Conservation (phyloP, 2,797 vertebrate species). For the Sebastes elongatus region DNA sequence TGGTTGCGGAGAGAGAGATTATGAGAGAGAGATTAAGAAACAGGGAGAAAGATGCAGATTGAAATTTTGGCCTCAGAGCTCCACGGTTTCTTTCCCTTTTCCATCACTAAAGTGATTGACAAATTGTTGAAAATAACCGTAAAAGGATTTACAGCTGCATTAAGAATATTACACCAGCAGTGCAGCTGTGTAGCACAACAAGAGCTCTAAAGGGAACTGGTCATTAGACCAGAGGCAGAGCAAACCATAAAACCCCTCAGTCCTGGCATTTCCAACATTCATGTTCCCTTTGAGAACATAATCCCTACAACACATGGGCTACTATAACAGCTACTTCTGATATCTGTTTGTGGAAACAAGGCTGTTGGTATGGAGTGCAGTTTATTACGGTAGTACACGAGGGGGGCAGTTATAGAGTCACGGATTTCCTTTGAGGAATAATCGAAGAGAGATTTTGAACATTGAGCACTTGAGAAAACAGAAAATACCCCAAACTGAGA, state of each 20-base stretch:
- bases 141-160: constrained; percentile 60
- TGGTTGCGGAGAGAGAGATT: not conserved
- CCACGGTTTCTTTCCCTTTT: constrained; percentile 2
- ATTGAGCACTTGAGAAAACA: not conserved
- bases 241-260: constrained; percentile 22
- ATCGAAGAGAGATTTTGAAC: constrained; percentile 7
- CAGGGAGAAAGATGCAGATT: constrained; percentile 19
- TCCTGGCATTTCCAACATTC: constrained; percentile 21
- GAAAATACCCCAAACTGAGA: not conserved
- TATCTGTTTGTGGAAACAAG: constrained; percentile 22
- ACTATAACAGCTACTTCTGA: constrained; percentile 14
- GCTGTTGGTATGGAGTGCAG: not conserved
- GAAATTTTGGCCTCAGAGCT: constrained; percentile 10
- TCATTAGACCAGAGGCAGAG: constrained; percentile 27
- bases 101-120: constrained; percentile 38
- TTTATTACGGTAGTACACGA: constrained; percentile 1
- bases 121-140: constrained; percentile 28
- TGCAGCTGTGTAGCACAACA: constrained; percentile 26
- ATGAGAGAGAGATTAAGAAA: constrained; percentile 34
- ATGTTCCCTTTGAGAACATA: constrained; percentile 39
- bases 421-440: not conserved
- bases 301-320: constrained; percentile 15
- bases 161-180: constrained; percentile 51
- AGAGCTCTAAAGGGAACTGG: constrained; percentile 19
- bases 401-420: constrained; percentile 1